Conservation (phyloP, 2,888 invertebrate genomes). For the Ernsta delagoae region DNA sequence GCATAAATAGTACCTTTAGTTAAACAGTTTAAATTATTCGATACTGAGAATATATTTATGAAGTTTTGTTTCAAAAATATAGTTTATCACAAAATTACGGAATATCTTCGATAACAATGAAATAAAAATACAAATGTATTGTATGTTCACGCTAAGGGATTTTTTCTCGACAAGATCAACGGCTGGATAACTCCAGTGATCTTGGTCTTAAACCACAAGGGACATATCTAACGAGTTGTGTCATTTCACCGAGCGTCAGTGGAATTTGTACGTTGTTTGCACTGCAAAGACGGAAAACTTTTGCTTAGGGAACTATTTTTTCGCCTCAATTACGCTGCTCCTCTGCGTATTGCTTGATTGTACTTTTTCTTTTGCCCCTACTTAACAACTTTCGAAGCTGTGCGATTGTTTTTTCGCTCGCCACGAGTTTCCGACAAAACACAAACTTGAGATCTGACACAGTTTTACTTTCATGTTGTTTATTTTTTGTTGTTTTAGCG, state of each 20-base stretch:
- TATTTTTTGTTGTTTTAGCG: background rate
- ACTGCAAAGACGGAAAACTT: conserved; percentile 8
- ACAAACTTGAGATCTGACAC: conserved; percentile 15
- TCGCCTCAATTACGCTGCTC: conserved; percentile 28
- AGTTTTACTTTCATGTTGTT: conserved; percentile 11
- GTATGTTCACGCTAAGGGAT: conserved; percentile 8
- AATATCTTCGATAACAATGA: background rate
- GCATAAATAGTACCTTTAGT: too few relatives aligned
- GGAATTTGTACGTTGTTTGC: conserved; percentile 11
- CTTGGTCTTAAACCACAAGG: conserved; percentile 2
- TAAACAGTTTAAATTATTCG: too few relatives aligned
- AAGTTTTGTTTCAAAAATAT: too few relatives aligned
- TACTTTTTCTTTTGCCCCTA: conserved; percentile 11
- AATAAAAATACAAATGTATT: background rate
- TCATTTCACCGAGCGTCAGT: conserved; percentile 4
- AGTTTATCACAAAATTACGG: background rate
- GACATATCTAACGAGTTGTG: conserved; percentile 25
- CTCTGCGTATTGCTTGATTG: conserved; percentile 23
- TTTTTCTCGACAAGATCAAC: background rate
- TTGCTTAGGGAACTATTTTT: background rate
- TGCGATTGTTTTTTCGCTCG: conserved; percentile 21
- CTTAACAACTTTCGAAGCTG: conserved; percentile 22
- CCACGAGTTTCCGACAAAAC: background rate
- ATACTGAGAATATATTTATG: too few relatives aligned
- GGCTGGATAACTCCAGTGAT: conserved; percentile 4